These are phyloP conservation scores for Rhaphigaster nebulosa DNA, from an alignment of 2,888 invertebrate genomes.

Conservation along the genomic window DNA sequence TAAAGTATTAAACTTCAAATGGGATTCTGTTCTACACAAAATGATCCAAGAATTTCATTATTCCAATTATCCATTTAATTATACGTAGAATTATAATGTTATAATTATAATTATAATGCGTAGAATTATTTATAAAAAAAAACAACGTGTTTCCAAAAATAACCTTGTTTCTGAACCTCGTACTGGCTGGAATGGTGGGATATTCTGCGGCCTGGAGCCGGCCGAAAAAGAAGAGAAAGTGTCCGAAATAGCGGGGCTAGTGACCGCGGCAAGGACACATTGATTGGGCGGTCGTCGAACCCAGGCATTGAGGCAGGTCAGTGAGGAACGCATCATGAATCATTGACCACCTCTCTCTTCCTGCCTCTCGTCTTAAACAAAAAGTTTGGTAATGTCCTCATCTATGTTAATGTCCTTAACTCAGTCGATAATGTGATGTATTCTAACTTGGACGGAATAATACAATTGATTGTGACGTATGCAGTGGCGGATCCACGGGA, in stretches of 20 bases:
- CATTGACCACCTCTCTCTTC: not conserved
- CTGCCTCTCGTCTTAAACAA: not conserved
- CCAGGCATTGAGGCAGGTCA: not conserved
- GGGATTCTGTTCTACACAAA: too few species aligned
- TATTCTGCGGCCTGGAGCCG: not conserved
- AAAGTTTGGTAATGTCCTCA: conserved; percentile 1
- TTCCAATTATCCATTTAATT: too few species aligned
- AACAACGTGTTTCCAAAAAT: not conserved
- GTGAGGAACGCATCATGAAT: not conserved
- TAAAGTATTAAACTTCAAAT: too few species aligned
- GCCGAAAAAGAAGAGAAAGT: conserved; percentile 17
- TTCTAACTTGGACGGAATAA: not conserved
- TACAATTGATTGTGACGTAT: not conserved
- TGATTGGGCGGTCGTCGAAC: conserved; percentile 22
- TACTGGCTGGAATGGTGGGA: not conserved
- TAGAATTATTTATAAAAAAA: too few species aligned
- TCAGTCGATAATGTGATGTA: not conserved
- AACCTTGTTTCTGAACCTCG: not conserved
- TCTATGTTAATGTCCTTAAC: not conserved
- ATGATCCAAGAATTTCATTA: too few species aligned
- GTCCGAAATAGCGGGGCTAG: conserved; percentile 16
- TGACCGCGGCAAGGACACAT: conserved; percentile 1
- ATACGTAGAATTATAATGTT: too few species aligned
- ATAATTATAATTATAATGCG: too few species aligned
- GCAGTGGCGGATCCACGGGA: too few species aligned